Evolutionary conservation across 1,140 invertebrate species (phyloP).

Genomic region (Drosophila mojavensis): DNA sequence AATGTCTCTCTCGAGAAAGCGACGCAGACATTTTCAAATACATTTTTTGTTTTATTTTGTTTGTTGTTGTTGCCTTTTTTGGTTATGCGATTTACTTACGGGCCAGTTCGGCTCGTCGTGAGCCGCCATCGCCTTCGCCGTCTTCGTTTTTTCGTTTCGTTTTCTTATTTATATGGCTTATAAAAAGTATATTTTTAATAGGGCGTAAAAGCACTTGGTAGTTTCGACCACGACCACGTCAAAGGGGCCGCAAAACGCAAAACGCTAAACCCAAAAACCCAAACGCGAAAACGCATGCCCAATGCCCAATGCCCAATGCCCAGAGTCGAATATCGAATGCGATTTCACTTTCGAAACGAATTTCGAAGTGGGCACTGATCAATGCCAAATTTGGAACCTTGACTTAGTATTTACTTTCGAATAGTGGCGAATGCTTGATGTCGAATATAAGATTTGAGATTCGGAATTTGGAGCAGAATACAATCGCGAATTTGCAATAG

Average conservation of each 20-base stretch:
- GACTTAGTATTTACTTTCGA: too few relatives aligned
- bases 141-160: constrained; percentile 9
- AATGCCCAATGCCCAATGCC: constrained; percentile 2
- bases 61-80: constrained; percentile 1
- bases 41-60: constrained; percentile 34
- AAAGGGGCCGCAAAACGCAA: not conserved
- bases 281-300: too few relatives aligned
- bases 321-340: not conserved
- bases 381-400: too few relatives aligned
- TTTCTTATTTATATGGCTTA: constrained; percentile 74
- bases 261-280: not conserved
- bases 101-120: constrained; percentile 34
- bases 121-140: constrained; percentile 7
- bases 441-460: too few relatives aligned
- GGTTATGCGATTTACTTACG: constrained; percentile 57
- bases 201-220: constrained; percentile 81
- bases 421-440: too few relatives aligned
- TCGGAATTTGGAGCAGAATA: too few relatives aligned
- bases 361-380: too few relatives aligned
- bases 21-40: constrained; percentile 50
- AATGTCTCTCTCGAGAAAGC: constrained; percentile 71
- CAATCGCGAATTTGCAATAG: too few relatives aligned
- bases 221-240: constrained; percentile 33
- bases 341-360: too few relatives aligned
- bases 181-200: constrained; percentile 83